These are phyloP conservation scores for Agapostemon virescens DNA, from an alignment of 2,888 invertebrate genomes.

Conservation along the genomic window DNA sequence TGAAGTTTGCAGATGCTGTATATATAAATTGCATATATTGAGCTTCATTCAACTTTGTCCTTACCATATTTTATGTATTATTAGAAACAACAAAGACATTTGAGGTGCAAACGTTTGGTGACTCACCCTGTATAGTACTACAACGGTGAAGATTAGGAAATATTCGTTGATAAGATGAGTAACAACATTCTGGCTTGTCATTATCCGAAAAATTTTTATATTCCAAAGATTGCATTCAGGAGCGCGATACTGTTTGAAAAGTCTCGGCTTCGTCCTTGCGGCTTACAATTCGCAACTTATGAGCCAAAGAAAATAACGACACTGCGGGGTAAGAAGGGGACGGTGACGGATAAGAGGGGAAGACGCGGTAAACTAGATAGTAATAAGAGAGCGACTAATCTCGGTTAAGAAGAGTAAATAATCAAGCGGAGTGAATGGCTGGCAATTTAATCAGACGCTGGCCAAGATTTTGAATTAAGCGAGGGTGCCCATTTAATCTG, in stretches of 20 bases:
- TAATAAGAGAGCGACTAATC: constrained; percentile 67
- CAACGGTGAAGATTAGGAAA: not conserved
- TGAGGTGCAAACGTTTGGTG: too few species aligned
- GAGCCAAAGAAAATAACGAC: constrained; percentile 24
- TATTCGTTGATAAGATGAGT: not conserved
- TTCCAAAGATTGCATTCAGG: not conserved
- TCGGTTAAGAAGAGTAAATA: constrained; percentile 69
- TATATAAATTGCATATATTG: too few species aligned
- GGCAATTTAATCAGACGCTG: constrained; percentile 65
- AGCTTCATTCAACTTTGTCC: too few species aligned
- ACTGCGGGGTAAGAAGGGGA: not conserved
- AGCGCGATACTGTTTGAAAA: not conserved
- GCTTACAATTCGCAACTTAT: constrained; percentile 26
- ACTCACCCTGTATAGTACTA: not conserved
- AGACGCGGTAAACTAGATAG: constrained; percentile 33
- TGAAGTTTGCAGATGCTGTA: too few species aligned
- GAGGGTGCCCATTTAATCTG: constrained; percentile 58
- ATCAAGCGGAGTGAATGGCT: constrained; percentile 67
- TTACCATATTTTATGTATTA: too few species aligned
- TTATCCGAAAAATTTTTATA: constrained; percentile 19
- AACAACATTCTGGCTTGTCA: constrained; percentile 12
- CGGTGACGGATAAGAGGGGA: not conserved
- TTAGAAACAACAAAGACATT: too few species aligned
- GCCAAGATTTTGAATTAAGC: constrained; percentile 65
- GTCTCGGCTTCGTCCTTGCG: not conserved